Percentiles rank a stretch among this genome's conserved stretches.
phyloP scores from a whole-genome alignment of 2,888 invertebrate genomes.

The Parasteatoda lunata region DNA sequence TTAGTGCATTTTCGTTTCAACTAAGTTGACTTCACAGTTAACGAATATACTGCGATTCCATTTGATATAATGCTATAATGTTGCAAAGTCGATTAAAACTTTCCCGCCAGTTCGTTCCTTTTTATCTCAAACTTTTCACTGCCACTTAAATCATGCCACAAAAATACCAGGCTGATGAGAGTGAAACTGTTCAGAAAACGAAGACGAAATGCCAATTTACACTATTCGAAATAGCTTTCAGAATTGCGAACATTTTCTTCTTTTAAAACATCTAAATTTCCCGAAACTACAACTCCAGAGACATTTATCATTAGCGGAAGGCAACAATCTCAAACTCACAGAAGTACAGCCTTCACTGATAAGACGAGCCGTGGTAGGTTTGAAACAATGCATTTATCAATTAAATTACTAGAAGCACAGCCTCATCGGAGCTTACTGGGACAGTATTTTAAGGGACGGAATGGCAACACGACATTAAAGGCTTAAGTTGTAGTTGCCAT shows the following conservation, averaged over 20 bases:
- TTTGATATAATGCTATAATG: too few species aligned
- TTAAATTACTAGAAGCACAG: not conserved
- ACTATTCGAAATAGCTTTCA: not conserved
- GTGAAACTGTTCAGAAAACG: not conserved
- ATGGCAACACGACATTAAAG: constrained; percentile 4
- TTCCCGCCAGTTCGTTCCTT: too few species aligned
- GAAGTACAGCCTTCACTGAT: not conserved
- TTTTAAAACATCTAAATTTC: not conserved
- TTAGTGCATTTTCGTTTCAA: too few species aligned
- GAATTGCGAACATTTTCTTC: not conserved
- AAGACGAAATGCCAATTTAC: not conserved
- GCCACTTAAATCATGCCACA: not conserved
- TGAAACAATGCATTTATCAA: constrained; percentile 2
- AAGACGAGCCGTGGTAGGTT: not conserved
- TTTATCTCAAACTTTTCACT: not conserved
- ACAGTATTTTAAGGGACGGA: constrained; percentile 3
- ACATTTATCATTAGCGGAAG: constrained; percentile 1
- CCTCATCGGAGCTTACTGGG: constrained; percentile 1
- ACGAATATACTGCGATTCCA: too few species aligned
- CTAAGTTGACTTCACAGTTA: too few species aligned
- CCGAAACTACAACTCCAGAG: not conserved
- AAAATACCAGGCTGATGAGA: not conserved
- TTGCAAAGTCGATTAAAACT: too few species aligned
- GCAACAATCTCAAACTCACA: not conserved
- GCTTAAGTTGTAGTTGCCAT: constrained; percentile 10